These are phyloP conservation scores for Micromussa lordhowensis DNA, from an alignment of 92 coral and sea anemone species.

Conservation along the genomic window DNA sequence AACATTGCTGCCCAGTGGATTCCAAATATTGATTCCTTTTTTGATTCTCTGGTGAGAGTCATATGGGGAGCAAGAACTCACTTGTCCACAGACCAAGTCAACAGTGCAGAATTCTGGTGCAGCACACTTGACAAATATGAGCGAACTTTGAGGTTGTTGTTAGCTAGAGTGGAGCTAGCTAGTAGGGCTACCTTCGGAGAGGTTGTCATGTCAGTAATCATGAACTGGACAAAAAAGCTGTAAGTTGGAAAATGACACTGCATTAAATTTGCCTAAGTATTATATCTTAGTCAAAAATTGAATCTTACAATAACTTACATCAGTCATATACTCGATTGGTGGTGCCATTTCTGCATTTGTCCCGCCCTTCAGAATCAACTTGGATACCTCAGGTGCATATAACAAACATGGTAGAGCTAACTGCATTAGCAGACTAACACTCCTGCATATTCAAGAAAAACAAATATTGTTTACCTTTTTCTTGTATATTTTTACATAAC, in stretches of 20 bases:
- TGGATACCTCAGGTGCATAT: conserved; percentile 78
- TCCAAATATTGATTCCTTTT: too few relatives aligned
- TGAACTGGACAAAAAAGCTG: too few relatives aligned
- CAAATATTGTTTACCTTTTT: background rate
- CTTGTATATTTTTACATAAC: background rate
- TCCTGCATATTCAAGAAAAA: conserved; percentile 54
- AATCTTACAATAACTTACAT: conserved; percentile 62
- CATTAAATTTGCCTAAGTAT: background rate
- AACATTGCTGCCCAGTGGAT: too few relatives aligned
- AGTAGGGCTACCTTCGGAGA: too few relatives aligned
- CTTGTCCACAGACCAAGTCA: too few relatives aligned
- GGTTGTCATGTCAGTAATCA: too few relatives aligned
- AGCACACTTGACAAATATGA: too few relatives aligned
- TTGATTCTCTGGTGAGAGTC: too few relatives aligned
- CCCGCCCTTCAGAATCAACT: conserved; percentile 86
- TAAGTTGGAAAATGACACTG: background rate
- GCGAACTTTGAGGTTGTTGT: too few relatives aligned
- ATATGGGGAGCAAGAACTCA: too few relatives aligned
- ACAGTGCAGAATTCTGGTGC: too few relatives aligned
- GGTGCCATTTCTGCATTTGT: conserved; percentile 99
- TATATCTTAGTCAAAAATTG: background rate
- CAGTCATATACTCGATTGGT: conserved; percentile 92
- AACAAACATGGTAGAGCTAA: conserved; percentile 91
- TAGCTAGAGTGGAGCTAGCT: too few relatives aligned
- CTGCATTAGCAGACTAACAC: conserved; percentile 91